Conservation (phyloP, 2,113 vertebrate genomes). For the Phylloscopus whistleri region DNA sequence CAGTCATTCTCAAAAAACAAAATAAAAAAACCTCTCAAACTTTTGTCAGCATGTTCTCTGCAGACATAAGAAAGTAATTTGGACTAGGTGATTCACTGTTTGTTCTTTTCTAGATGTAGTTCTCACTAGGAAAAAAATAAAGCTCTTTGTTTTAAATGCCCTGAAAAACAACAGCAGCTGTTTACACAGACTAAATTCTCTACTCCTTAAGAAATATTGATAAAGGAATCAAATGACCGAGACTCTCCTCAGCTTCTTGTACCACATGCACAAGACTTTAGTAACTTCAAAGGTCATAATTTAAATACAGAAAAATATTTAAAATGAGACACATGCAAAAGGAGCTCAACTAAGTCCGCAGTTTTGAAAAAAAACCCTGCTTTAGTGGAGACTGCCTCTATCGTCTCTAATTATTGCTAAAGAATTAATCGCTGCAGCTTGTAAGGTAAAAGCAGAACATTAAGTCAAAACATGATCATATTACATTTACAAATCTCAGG, state of each 20-base stretch:
- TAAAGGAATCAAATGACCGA: neutral
- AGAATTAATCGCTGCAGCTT: neutral
- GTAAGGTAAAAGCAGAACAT: neutral
- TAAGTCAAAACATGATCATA: neutral
- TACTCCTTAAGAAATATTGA: neutral
- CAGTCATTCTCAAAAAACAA: neutral
- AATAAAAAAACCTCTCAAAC: neutral
- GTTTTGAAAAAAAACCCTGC: neutral
- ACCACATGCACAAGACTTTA: neutral
- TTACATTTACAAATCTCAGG: neutral
- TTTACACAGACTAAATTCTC: neutral
- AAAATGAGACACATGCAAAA: neutral
- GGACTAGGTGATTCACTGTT: neutral
- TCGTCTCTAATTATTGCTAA: neutral
- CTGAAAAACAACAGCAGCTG: neutral
- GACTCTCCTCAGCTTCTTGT: neutral
- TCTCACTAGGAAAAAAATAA: neutral
- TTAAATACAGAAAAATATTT: neutral
- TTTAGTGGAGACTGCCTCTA: neutral
- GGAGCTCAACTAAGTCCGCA: neutral
- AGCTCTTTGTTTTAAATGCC: neutral
- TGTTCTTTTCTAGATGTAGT: neutral
- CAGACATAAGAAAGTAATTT: constrained; percentile 23
- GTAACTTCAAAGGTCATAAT: neutral
- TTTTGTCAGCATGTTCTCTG: neutral